Evolutionary conservation across 2,888 invertebrate species (phyloP), one percentile per base, ranked within the genome.

Genomic region (Parapristionchus giblindavisi): DNA sequence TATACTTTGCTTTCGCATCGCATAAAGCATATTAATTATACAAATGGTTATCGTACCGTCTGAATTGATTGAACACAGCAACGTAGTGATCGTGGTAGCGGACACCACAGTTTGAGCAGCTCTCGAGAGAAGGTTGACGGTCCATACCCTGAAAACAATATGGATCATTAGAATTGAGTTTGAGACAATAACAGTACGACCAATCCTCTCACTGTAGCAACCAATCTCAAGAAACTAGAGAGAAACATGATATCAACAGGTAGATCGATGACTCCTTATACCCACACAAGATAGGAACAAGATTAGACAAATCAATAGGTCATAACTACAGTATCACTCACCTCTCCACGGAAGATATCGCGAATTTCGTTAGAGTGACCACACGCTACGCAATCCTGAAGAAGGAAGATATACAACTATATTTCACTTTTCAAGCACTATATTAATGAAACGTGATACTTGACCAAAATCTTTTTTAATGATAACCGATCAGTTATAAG

Each of bases 31-130:
- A n/a, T 56, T 8, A 17, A 56, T n/a, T 24, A 8, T 8, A 56
- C 56, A 24, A 56, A 8, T n/a, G 24, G 27, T 11, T 56, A 56
- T 27, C 8, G 56, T 21, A 70, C 70, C 70, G 40, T 24, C 38
- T 54, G 54, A 70, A 54, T 27, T 70, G 70, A 32, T 70, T 70
- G 70, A 14, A 36, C 3, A 70, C 43, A 1, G 36, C n/a, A 0
- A 36, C 54, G 17, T 21, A 34, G 2, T 24, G 17, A 5, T 4
- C 17, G 54, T 54, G 24, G 70, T 38, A 70, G 54, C n/a, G 54
- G 8, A 6, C 54, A 11, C 36, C 36, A 40, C 77, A 83, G 43
- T 79, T 76, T 17, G 52, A 36, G 36, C 82, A 82, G 14, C 65
- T 61, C 1, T 77, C 74, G 34, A 81, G 51, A 6, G 76, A 61